Evolutionary conservation across 1,140 invertebrate species (phyloP), one percentile per base, ranked within the genome.

Genomic region (Euwallacea similis): DNA sequence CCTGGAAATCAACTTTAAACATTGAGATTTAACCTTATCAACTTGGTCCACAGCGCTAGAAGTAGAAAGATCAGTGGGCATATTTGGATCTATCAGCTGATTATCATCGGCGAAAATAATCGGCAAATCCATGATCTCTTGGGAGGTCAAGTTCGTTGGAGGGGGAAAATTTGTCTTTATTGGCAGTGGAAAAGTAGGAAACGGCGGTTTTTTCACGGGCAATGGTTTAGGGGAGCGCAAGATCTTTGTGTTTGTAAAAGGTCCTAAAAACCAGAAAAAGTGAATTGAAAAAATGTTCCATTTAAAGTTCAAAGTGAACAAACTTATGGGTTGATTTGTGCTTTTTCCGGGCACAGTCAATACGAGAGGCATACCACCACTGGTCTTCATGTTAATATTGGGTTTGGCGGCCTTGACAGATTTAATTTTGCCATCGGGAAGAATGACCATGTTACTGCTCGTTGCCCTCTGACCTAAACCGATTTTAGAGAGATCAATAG

Each of bases 51-150:
- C 50, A 44, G 61, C 10, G 11, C 7, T 9, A 21, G 61, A 66
- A 50, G 61, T 42, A 13, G 68, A 47, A 42, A 67, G 33, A 64
- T 64, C 78, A 42, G 50, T 59, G 80, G 81, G 7, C 80, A 79
- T 65, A 81, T 82, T 15, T 78, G 81, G 81, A 13, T 80, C 76
- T 15, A 80, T 77, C n/a, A 86, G 72, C 43, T 85, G 83, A 59
- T 86, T 87, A 71, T 88, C 87, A 71, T 89, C 88, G 2, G 88
- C 88, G 80, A 89, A 89, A 33, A 89, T 86, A 73, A 89, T 89
- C 6, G 88, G 88, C 74, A 89, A 84, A 72, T 89, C 87, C 59
- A 88, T 81, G 47, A 89, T 89, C 75, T 88, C 88, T 44, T 87
- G 82, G 4, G 85, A 76, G 16, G 86, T 86, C 8, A 88, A 81